phyloP scores from a whole-genome alignment of 2,113 vertebrate species.

The Pampusana beccarii region DNA sequence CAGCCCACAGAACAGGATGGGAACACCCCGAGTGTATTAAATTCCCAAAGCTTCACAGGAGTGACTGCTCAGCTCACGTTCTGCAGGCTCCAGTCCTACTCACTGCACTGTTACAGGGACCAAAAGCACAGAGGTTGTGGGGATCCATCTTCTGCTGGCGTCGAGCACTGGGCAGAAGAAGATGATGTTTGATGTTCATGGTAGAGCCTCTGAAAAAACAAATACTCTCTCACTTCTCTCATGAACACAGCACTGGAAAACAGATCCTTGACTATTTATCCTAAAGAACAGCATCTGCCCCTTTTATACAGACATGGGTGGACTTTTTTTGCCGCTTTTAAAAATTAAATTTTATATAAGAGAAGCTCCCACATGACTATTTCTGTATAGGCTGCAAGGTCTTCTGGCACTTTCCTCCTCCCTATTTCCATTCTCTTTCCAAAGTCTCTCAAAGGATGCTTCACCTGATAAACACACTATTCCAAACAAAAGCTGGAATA shows the following conservation, averaged over 20 bases:
- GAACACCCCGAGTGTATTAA: neutral
- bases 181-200: neutral
- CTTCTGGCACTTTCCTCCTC: neutral
- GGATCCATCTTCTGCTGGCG: neutral
- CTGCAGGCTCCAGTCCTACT: neutral
- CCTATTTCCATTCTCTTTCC: neutral
- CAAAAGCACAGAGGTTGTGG: accelerated
- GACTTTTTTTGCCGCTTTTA: neutral
- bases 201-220: neutral
- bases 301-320: neutral
- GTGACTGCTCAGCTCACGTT: neutral
- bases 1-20: neutral
- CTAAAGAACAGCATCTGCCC: neutral
- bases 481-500: neutral
- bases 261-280: neutral
- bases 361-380: neutral
- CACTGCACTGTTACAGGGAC: neutral
- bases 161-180: neutral
- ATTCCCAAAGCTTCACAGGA: neutral
- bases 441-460: neutral
- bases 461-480: neutral
- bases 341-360: neutral
- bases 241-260: neutral
- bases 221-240: neutral
- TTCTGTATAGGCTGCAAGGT: neutral